phyloP scores from a whole-genome alignment of 2,113 vertebrate species.

The Cynopterus brachyotis region DNA sequence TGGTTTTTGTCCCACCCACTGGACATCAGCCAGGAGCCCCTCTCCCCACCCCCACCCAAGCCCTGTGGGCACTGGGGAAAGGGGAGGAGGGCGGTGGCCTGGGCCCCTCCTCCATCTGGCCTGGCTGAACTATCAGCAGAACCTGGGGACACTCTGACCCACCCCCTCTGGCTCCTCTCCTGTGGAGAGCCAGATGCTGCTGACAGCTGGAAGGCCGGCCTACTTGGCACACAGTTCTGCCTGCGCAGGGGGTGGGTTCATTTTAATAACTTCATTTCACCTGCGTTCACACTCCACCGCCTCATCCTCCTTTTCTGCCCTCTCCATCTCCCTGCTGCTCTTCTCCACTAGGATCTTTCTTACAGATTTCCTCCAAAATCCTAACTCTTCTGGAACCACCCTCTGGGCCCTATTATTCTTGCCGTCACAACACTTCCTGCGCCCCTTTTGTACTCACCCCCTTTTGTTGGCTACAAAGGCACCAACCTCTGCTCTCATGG shows the following conservation, averaged over 20 bases:
- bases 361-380: constrained; percentile 1
- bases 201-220: constrained; percentile 67
- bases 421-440: not conserved
- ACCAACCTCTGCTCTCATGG: not conserved
- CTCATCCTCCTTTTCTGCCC: not conserved
- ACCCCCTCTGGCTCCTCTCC: not conserved
- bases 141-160: constrained; percentile 47
- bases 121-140: not conserved
- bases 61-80: not conserved
- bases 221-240: constrained; percentile 50
- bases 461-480: not conserved
- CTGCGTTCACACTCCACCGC: not conserved
- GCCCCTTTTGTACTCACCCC: not conserved
- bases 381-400: not conserved
- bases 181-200: constrained; percentile 70
- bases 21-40: not conserved
- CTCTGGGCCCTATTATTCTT: not conserved
- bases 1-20: not conserved
- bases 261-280: constrained; percentile 69
- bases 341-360: not conserved
- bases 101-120: not conserved
- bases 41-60: not conserved
- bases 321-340: not conserved
- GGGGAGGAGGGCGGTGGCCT: not conserved
- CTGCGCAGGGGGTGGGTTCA: constrained; percentile 43